Evolutionary conservation across 2,113 vertebrate genomes (phyloP), one percentile per base, ranked within the genome.

Genomic region (Seriola dumerili): DNA sequence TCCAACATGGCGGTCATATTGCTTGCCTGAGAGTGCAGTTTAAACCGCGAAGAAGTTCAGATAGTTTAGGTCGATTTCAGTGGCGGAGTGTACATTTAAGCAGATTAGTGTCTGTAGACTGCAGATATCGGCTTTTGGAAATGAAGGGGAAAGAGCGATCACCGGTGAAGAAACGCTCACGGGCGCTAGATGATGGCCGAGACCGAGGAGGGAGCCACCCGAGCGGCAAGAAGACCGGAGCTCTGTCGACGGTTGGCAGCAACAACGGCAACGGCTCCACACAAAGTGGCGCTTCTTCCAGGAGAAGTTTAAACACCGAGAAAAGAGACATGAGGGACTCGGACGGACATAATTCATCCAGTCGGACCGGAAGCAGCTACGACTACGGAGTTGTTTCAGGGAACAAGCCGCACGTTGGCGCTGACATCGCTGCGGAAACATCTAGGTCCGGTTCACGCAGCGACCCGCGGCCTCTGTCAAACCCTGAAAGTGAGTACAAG

Each of bases 91-190:
- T 8, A 12, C 2, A 34, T 29, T 62, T 10, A 16, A 4, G 23
- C 1, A n/a, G 48, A 5, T 72, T 34, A 17, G 61, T 17, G 55
- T 8, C 1, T 54, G 13, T 4, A 23, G 6, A 8, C 34, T 5
- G 48, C 57, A 3, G 16, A 19, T 21, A 57, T 70, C 63, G 40
- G 36, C 36, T n/a, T 21, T n/a, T 38, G 67, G 88, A 84, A 62
- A 99, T 98, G 97, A 99, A 98, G 90, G 97, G 97, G 55, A 98
- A 97, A 90, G 97, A 99, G 91, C 96, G 97, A 84, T 98, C 97
- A 8, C 97, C 97, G 17, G 95, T 96, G 48, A 99, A 98, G 88
- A 99, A 98, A 81, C 97, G 97, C 62, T 95, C 96, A 36, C 96
- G 98, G 77, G 96, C 94, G 68, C 90, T 94, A 50, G 97, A 97